phyloP scores from a whole-genome alignment of 2,113 vertebrate species.

The Cromileptes altivelis region DNA sequence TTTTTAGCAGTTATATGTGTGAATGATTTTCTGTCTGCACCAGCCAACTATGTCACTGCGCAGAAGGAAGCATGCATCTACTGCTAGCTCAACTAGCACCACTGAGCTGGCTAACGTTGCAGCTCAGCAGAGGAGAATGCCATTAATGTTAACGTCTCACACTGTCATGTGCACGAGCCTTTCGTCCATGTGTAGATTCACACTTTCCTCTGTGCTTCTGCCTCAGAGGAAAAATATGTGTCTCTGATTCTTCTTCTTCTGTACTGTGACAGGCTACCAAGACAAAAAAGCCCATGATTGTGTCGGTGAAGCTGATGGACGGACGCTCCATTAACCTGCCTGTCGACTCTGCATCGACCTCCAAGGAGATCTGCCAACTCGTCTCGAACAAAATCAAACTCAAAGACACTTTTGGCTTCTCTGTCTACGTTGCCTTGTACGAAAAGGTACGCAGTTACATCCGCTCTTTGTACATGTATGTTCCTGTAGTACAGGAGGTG shows the following conservation, averaged over 20 bases:
- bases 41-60: too few relatives aligned
- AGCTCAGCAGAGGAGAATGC: too few relatives aligned
- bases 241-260: background rate
- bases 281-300: slow-evolving; percentile 89
- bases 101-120: too few relatives aligned
- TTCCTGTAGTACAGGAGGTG: background rate
- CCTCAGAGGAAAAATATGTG: too few relatives aligned
- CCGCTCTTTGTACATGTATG: background rate
- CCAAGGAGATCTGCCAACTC: slow-evolving; percentile 90
- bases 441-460: slow-evolving; percentile 88
- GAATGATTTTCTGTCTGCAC: too few relatives aligned
- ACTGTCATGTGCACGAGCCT: too few relatives aligned
- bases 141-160: too few relatives aligned
- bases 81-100: too few relatives aligned
- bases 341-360: slow-evolving; percentile 92
- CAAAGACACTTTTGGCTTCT: slow-evolving; percentile 93
- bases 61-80: too few relatives aligned
- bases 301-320: slow-evolving; percentile 89
- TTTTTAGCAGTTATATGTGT: too few relatives aligned
- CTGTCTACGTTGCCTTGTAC: slow-evolving; percentile 92
- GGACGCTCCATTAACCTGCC: slow-evolving; percentile 87
- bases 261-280: slow-evolving; percentile 89
- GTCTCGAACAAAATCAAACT: slow-evolving; percentile 88
- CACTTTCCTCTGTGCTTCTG: too few relatives aligned
- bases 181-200: too few relatives aligned